Base-by-base conservation (phyloP, 1,140 invertebrate genomes). In the Lutraria rhynchaena region DNA sequence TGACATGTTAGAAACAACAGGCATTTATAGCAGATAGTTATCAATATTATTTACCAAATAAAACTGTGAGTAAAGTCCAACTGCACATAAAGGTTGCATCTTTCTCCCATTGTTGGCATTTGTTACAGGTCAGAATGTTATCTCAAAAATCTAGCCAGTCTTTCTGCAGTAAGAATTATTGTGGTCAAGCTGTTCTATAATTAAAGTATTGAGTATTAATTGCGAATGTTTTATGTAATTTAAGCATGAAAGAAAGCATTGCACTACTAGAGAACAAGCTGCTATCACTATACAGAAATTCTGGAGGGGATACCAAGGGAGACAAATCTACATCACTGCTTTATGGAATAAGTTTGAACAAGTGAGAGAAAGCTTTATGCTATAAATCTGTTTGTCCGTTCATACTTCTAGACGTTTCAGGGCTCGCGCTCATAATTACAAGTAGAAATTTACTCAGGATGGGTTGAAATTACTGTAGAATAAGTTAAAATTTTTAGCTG, bases 301-400 rank as follows among this genome's bases (percentile, higher is more conserved):
- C 35, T 80, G 76, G 76, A 80, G 76, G 49, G 76, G 76, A 24
- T 80, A 35, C 37, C 53, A 80, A 24, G 76, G 76, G 35, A 80
- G 76, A 37, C 29, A 80, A 70, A 13, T 67, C 46, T 80, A 80
- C 58, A 53, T 80, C 19, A 35, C 44, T 33, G 60, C 63, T 55
- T 44, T 80, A 31, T 70, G 31, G 33, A 63, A 80, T 4, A 80
- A 80, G 35, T 80, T 67, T 67, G 51, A 70, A 44, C 17, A 70
- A 65, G 76, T 80, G 19, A 33, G 46, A 63, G 7, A 67, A 2
- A 53, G 51, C 17, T 53, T 53, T 53, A 7, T 53, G 51, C 24
- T 53, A 27, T 9, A 58, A n/a, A n/a, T n/a, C n/a, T n/a, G n/a
- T n/a, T n/a, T n/a, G n/a, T n/a, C n/a, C n/a, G n/a, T n/a, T n/a